Conservation (phyloP, 2,113 vertebrate genomes). For the Atlantisia rogersi region DNA sequence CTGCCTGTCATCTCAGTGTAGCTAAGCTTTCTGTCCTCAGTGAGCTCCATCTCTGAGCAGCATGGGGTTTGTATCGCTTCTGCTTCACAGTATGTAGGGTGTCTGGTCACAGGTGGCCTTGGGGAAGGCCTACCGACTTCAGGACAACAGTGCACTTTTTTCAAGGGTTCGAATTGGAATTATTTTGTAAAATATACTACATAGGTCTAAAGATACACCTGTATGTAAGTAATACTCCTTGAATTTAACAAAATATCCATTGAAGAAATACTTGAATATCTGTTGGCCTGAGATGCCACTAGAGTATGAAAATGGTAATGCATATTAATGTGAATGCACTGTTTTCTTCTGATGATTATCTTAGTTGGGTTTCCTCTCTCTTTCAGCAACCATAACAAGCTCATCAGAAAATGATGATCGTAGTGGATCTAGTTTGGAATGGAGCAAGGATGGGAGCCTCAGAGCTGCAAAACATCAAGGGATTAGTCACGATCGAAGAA, state of each 20-base stretch:
- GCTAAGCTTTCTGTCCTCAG: background rate
- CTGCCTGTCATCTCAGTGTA: no score
- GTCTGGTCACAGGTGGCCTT: background rate
- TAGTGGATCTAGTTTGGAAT: constrained; percentile 96
- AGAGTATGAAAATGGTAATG: background rate
- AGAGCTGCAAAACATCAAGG: constrained; percentile 85
- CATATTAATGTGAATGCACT: background rate
- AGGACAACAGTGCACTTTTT: background rate
- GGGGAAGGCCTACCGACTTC: background rate
- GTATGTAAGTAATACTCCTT: constrained; percentile 30
- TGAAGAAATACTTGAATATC: constrained; percentile 32
- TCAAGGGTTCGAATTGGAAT: background rate
- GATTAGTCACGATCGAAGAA: constrained; percentile 81
- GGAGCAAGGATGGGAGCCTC: constrained; percentile 93
- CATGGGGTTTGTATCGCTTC: background rate
- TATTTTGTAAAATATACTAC: background rate
- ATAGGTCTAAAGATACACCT: background rate
- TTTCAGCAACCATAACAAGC: constrained; percentile 94
- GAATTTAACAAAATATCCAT: constrained; percentile 9
- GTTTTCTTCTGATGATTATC: constrained; percentile 2
- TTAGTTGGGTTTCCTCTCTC: background rate
- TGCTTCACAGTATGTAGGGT: background rate
- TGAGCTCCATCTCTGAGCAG: background rate
- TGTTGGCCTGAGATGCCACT: background rate
- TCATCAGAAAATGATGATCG: constrained; percentile 99